Conservation (phyloP, 2,888 invertebrate genomes). For the Caradrina kadenii region DNA sequence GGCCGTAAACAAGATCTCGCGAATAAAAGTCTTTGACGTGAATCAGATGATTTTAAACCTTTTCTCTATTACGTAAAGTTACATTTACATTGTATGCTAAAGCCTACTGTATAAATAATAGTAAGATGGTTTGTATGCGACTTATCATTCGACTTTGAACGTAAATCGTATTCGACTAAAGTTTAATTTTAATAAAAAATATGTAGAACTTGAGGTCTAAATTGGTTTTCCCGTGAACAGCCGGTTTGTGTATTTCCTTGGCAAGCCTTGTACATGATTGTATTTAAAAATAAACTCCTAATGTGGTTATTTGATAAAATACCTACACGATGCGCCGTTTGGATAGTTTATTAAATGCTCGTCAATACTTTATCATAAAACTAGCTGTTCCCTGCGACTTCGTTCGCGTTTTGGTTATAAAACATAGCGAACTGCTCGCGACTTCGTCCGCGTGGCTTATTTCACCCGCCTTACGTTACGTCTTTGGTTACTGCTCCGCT, state of each 20-base stretch:
- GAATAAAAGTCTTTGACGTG: conserved; percentile 3
- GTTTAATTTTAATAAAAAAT: conserved; percentile 11
- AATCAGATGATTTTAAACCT: conserved; percentile 29
- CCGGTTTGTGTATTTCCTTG: conserved; percentile 63
- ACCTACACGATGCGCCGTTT: not conserved
- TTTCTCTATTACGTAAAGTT: conserved; percentile 26
- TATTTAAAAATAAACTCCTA: conserved; percentile 20
- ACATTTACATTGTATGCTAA: conserved; percentile 22
- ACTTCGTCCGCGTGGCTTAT: too few species aligned
- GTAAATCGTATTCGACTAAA: not conserved
- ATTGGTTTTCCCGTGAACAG: conserved; percentile 62
- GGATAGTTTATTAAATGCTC: not conserved
- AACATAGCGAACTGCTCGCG: too few species aligned
- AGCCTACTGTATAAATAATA: not conserved
- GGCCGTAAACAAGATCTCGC: conserved; percentile 68
- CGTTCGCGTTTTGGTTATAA: too few species aligned
- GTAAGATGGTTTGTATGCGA: conserved; percentile 1
- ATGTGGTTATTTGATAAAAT: conserved; percentile 8
- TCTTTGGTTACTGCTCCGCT: too few species aligned
- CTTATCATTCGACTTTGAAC: conserved; percentile 42
- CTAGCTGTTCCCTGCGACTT: too few species aligned
- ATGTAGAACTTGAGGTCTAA: conserved; percentile 7
- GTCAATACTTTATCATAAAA: not conserved
- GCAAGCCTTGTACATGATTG: conserved; percentile 16
- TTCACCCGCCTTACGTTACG: too few species aligned